A percentile compares a stretch with the other conserved stretches of the same genome.
Conservation (phyloP, 1,140 invertebrate species). For the Acromyrmex heyeri region DNA sequence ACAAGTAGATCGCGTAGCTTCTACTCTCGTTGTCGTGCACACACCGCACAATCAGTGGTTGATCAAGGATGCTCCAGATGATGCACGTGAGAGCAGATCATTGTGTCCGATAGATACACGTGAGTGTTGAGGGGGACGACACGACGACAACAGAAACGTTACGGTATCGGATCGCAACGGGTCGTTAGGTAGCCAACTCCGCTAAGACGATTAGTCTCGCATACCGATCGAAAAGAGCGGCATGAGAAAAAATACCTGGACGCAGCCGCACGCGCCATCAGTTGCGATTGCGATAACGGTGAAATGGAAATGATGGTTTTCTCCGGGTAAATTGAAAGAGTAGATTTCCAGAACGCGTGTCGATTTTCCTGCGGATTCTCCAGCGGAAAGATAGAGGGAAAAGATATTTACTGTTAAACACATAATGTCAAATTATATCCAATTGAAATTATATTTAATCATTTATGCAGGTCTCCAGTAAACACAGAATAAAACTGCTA, state of each 20-base stretch:
- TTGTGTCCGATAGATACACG: background rate
- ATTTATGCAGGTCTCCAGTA: too few relatives aligned
- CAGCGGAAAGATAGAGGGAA: background rate
- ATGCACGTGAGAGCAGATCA: background rate
- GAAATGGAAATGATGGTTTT: conserved; percentile 47
- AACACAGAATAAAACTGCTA: too few relatives aligned
- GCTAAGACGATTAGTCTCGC: conserved; percentile 36
- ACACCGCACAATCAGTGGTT: too few relatives aligned
- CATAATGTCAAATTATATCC: too few relatives aligned
- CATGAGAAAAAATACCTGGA: background rate
- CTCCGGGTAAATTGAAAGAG: conserved; percentile 13
- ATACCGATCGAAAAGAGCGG: conserved; percentile 31
- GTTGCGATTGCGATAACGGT: conserved; percentile 40
- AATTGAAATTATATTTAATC: too few relatives aligned
- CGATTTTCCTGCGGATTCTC: background rate
- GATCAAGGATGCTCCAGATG: background rate
- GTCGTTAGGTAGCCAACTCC: conserved; percentile 17
- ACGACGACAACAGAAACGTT: conserved; percentile 12
- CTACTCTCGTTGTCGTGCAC: background rate
- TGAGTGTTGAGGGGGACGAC: background rate
- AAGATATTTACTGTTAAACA: background rate
- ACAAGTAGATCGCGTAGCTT: background rate
- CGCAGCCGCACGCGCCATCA: background rate
- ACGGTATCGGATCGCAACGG: conserved; percentile 40
- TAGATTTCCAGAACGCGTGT: conserved; percentile 7